A percentile compares a stretch with the other conserved stretches of the same genome.
Conservation (phyloP, 2,797 vertebrate genomes). For the Capromys pilorides region DNA sequence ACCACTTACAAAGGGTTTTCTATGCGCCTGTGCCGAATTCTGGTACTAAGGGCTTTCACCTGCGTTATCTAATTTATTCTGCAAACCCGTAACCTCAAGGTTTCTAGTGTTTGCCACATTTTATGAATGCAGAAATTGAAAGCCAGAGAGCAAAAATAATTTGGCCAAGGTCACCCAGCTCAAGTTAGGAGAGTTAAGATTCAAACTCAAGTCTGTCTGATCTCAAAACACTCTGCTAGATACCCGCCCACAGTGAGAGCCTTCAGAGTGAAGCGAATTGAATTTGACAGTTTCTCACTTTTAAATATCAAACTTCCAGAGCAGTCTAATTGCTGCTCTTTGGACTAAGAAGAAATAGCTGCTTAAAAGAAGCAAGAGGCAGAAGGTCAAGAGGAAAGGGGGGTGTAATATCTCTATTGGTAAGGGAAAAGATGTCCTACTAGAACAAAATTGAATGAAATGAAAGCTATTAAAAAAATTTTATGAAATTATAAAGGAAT, state of each 20-base stretch:
- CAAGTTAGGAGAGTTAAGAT: background rate
- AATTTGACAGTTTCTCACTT: constrained; percentile 54
- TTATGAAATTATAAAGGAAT: constrained; percentile 60
- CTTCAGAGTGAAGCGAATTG: constrained; percentile 50
- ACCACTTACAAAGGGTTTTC: background rate
- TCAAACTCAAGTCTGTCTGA: constrained; percentile 33
- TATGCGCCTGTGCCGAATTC: accelerated
- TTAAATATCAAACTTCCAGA: constrained; percentile 66
- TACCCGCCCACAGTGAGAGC: background rate
- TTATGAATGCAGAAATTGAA: background rate
- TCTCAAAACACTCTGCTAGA: background rate
- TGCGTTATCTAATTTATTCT: background rate
- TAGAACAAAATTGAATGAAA: background rate
- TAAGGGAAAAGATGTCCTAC: constrained; percentile 63
- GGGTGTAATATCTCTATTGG: constrained; percentile 59
- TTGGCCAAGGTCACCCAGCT: constrained; percentile 50
- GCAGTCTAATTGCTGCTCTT: constrained; percentile 68
- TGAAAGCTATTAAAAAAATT: constrained; percentile 49
- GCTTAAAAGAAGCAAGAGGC: constrained; percentile 59
- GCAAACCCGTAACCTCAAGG: background rate
- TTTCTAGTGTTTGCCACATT: constrained; percentile 14
- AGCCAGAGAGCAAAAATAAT: constrained; percentile 6
- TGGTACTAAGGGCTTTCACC: background rate
- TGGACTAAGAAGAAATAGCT: constrained; percentile 61
- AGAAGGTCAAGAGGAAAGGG: constrained; percentile 59